Evolutionary conservation across 2,113 vertebrate genomes (phyloP).

Genomic region (Dasyurus viverrinus): DNA sequence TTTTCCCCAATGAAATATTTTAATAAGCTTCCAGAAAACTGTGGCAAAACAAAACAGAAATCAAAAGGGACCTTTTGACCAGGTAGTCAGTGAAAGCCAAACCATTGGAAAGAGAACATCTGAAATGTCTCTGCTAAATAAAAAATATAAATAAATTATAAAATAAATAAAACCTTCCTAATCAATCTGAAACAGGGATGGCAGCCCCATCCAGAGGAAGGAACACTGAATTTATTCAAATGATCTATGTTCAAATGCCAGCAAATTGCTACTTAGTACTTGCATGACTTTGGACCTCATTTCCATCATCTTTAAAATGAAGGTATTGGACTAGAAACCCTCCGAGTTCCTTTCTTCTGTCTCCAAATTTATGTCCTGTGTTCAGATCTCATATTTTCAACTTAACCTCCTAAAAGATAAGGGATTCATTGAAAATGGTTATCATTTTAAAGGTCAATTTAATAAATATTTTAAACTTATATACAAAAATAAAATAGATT

Average conservation of each 20-base stretch:
- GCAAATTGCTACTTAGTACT: background rate
- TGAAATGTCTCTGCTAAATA: background rate
- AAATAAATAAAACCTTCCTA: background rate
- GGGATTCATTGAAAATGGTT: background rate
- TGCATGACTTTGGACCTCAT: background rate
- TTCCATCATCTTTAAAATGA: background rate
- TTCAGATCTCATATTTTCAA: background rate
- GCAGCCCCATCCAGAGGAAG: background rate
- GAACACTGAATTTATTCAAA: background rate
- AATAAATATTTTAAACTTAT: background rate
- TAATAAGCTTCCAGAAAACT: conserved; percentile 38
- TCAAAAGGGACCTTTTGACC: background rate
- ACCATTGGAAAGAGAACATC: background rate
- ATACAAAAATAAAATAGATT: background rate
- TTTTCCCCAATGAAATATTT: background rate
- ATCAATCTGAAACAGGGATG: background rate
- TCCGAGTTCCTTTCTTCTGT: background rate
- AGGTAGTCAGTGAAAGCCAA: background rate
- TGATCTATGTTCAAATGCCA: background rate
- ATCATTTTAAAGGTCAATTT: background rate
- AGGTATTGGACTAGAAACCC: background rate
- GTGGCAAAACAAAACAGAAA: background rate
- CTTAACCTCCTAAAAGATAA: background rate
- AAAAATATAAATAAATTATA: background rate
- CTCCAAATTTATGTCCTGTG: background rate